Base-by-base conservation (phyloP, 2,797 vertebrate genomes). In the Sorex maritimensis region DNA sequence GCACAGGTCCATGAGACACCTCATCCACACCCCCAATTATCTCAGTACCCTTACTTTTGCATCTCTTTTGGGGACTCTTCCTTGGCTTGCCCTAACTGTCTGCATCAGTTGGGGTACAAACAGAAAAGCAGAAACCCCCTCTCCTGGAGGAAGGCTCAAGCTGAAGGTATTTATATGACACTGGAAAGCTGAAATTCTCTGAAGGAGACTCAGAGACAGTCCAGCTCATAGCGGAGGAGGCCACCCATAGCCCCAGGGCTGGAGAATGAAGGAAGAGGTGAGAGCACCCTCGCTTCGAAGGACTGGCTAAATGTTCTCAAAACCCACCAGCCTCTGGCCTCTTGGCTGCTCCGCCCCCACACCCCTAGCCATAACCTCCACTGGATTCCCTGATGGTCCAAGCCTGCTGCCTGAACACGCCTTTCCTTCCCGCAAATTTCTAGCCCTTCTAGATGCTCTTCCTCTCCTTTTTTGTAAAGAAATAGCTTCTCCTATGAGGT, bases 401-500 rank as follows among this genome's bases (percentile, higher is more conserved):
- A 12, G 68, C 74, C 28, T 41, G 44, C 21, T 14, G 15, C 12
- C 41, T 34, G 58, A 52, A 34, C 34, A 46, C 6, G 6, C 23
- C 12, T 14, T 12, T 34, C 13, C 24, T 0, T 2, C 14, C 15
- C 0, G 9, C 6, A 6, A 19, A 6, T 49, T 72, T 71, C 19
- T 44, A 49, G 69, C n/a, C 28, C 23, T 41, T 72, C 30, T 24
- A 34, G 44, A n/a, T 5, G 19, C 1, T 30, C 14, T 19, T 61
- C 44, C 23, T 38, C 14, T 21, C 19, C 5, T 10, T 78, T n/a
- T 63, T 85, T 71, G 44, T 34, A 14, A 14, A 71, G 77, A 30
- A 61, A 61, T 52, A 77, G 72, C 23, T 81, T 41, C 58, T 84
- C 85, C 89, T 58, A 5, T 79, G 77, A 89, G 34, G 58, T 52